Conservation (phyloP, 2,888 invertebrate species). For the Zelleria hepariella region DNA sequence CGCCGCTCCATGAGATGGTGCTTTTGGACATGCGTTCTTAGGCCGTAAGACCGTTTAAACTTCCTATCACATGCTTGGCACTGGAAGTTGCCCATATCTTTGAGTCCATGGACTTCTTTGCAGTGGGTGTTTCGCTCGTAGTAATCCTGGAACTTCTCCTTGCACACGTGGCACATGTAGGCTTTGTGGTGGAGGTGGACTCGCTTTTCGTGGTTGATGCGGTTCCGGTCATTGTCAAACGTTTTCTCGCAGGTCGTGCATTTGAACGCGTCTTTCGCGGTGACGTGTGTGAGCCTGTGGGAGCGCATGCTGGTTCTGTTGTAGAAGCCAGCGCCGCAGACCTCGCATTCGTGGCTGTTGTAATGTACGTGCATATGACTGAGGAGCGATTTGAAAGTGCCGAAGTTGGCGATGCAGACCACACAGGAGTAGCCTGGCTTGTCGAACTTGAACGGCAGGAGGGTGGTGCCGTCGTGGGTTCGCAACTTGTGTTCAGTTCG, state of each 20-base stretch:
- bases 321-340: constrained; percentile 24
- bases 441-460: constrained; percentile 37
- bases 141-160: constrained; percentile 51
- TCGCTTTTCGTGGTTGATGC: background rate
- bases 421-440: constrained; percentile 25
- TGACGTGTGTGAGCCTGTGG: background rate
- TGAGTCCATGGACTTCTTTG: constrained; percentile 23
- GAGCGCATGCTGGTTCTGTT: background rate
- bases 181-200: background rate
- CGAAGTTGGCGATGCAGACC: constrained; percentile 27
- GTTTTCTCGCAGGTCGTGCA: background rate
- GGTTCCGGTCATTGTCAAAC: background rate
- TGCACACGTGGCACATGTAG: constrained; percentile 43
- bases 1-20: constrained; percentile 58
- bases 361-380: constrained; percentile 40
- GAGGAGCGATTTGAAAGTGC: constrained; percentile 29
- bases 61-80: constrained; percentile 12
- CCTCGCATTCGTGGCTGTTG: constrained; percentile 33
- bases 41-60: constrained; percentile 37
- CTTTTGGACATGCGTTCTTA: constrained; percentile 53
- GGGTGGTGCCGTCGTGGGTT: constrained; percentile 30
- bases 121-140: constrained; percentile 33
- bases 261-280: background rate
- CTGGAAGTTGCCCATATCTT: background rate
- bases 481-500: constrained; percentile 22